Conservation (phyloP, 2,113 vertebrate genomes). For the Lates calcarifer region DNA sequence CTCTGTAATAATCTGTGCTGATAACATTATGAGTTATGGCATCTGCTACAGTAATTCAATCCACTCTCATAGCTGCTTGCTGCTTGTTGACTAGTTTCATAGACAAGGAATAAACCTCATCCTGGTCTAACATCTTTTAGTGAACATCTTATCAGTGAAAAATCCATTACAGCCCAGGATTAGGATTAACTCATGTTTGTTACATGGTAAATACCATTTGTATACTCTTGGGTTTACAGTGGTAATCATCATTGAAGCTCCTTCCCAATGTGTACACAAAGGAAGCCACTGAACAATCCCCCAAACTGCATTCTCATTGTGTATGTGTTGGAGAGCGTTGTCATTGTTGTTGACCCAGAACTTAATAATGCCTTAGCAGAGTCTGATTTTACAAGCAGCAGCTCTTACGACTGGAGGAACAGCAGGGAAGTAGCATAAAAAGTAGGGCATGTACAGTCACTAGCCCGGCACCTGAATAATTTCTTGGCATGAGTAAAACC, state of each 20-base stretch:
- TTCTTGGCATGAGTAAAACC: conserved; percentile 32
- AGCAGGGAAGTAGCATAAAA: conserved; percentile 37
- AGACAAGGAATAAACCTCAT: conserved; percentile 24
- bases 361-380: neutral
- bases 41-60: neutral
- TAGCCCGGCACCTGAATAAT: conserved; percentile 42
- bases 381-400: conserved; percentile 3
- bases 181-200: conserved; percentile 39
- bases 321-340: neutral
- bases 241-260: conserved; percentile 26
- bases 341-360: neutral
- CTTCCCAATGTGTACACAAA: neutral
- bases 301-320: conserved; percentile 2
- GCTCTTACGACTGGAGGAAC: neutral
- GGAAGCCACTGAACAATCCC: conserved; percentile 4
- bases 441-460: conserved; percentile 47
- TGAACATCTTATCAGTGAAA: conserved; percentile 28
- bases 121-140: conserved; percentile 24
- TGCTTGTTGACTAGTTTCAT: conserved; percentile 21
- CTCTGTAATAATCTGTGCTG: neutral
- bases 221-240: conserved; percentile 31
- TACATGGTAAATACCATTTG: conserved; percentile 31
- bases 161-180: conserved; percentile 42
- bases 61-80: neutral
- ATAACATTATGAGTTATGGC: neutral